Percentiles rank a stretch among this genome's conserved stretches.
These are phyloP conservation scores for Dicycla oo DNA, from an alignment of 2,888 invertebrate genomes.

Conservation along the genomic window DNA sequence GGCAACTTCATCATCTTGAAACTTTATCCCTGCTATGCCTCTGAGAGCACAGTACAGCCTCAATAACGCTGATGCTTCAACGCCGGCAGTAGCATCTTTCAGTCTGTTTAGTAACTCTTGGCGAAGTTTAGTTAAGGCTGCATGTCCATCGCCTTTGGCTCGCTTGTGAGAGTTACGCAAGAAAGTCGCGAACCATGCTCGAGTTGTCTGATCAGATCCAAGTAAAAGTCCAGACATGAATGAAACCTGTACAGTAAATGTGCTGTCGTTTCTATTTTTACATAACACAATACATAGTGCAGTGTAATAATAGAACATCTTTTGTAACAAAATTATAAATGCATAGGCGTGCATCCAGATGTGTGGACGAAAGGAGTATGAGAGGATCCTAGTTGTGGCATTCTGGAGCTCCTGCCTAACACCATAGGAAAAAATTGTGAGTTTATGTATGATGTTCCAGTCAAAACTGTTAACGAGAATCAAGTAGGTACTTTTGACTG, in stretches of 20 bases:
- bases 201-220: constrained; percentile 96
- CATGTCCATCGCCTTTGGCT: constrained; percentile 94
- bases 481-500: no score
- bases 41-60: constrained; percentile 97
- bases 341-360: neutral
- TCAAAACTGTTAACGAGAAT: neutral
- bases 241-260: constrained; percentile 89
- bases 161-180: constrained; percentile 96
- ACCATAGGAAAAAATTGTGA: neutral
- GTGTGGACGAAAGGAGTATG: neutral
- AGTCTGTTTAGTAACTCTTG: constrained; percentile 94
- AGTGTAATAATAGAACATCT: neutral
- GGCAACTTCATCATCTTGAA: constrained; percentile 97
- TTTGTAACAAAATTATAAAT: neutral
- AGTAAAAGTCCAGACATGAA: constrained; percentile 97
- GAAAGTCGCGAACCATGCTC: constrained; percentile 98
- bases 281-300: neutral
- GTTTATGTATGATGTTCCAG: neutral
- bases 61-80: constrained; percentile 97
- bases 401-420: neutral
- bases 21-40: constrained; percentile 98
- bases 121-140: constrained; percentile 92
- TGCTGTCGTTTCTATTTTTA: neutral
- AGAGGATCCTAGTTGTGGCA: neutral
- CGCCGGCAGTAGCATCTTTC: constrained; percentile 92